Evolutionary conservation across 2,888 invertebrate species (phyloP), one percentile per base, ranked within the genome.

Genomic region (Barypeithes pellucidus): DNA sequence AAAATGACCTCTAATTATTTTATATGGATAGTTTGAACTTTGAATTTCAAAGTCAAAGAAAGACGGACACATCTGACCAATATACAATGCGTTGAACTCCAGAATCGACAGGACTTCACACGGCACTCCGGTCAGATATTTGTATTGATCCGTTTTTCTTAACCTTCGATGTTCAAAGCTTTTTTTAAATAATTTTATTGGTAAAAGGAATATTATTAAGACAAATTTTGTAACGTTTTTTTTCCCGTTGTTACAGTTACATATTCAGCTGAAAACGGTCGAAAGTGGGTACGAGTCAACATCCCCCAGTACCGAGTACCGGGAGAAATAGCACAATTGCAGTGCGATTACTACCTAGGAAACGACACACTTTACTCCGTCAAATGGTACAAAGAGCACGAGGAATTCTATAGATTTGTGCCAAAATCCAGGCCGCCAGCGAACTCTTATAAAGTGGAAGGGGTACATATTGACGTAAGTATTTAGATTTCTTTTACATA

Each of bases 361-460:
- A 84, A 85, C 76, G 92, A 93, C 85, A 89, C 89, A 24, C 87
- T 94, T 65, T 94, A 94, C 85, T 92, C 94, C 18, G 93, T 94
- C 81, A 94, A 94, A 87, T 94, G 94, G 94, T 94, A 94, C 87
- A 91, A 94, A 84, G 94, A 94, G 86, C 92, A 93, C 86, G 94
- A 94, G 82, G 94, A 94, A 85, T 94, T 94, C 87, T 94, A 93
- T 87, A 89, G 93, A 80, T 94, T 89, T 84, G 90, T 94, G 84
- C 94, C 94, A 68, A 92, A 92, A 84, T 90, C 89, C 77, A 89
- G 89, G 76, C 92, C 93, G 8, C 90, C 90, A 76, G 91, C 92
- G 81, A 90, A 90, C 83, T 91, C 92, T 75, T 94, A 93, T 86
- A 89, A 89, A 81, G 87, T 92, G 65, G 91, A 92, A 67, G 92